Evolutionary conservation across 2,113 vertebrate genomes (phyloP).

Genomic region (Otolemur garnettii): DNA sequence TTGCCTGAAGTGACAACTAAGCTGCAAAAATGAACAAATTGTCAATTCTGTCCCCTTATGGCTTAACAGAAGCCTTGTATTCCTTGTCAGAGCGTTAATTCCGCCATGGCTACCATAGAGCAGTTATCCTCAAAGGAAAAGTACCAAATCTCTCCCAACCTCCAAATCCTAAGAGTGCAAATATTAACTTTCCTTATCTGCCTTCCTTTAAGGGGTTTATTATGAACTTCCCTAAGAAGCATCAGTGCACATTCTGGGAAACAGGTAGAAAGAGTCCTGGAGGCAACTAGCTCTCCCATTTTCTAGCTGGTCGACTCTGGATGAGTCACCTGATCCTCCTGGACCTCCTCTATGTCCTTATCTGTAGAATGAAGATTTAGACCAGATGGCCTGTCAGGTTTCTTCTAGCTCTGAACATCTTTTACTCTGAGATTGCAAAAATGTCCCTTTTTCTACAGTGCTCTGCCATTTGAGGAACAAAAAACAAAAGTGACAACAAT

Average conservation of each 20-base stretch:
- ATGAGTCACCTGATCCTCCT: background rate
- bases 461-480: conserved; percentile 14
- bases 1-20: conserved; percentile 54
- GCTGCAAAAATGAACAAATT: conserved; percentile 60
- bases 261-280: background rate
- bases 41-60: background rate
- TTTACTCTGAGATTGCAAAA: conserved; percentile 26
- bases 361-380: conserved; percentile 5
- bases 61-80: conserved; percentile 74
- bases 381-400: background rate
- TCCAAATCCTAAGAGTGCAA: conserved; percentile 73
- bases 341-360: background rate
- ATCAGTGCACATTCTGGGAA: background rate
- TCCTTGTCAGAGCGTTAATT: conserved; percentile 70
- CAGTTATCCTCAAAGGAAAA: conserved; percentile 74
- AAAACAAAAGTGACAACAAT: background rate
- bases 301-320: background rate
- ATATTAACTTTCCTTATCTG: conserved; percentile 4
- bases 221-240: conserved; percentile 77
- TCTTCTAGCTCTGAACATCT: conserved; percentile 27
- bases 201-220: conserved; percentile 75
- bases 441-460: background rate
- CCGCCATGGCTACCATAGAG: conserved; percentile 74
- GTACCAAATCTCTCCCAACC: conserved; percentile 70
- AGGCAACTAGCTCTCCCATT: background rate